Evolutionary conservation across 2,113 vertebrate genomes (phyloP).

Genomic region (Chionomys nivalis): DNA sequence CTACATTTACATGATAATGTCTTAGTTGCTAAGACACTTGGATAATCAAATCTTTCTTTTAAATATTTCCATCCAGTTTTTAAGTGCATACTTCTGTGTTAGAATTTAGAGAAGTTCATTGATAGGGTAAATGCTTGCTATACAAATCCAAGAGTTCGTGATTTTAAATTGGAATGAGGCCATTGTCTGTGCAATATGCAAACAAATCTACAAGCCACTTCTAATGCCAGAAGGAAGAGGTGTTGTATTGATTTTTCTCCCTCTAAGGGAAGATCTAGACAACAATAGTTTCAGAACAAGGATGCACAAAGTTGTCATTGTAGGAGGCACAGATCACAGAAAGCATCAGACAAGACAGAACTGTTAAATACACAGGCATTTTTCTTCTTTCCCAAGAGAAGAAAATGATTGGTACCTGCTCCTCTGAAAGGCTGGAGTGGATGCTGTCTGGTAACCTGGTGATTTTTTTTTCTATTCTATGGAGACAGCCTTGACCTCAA

Average conservation of each 20-base stretch:
- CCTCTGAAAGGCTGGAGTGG: not conserved
- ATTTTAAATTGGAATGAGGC: constrained; percentile 34
- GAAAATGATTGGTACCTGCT: not conserved
- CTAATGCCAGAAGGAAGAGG: not conserved
- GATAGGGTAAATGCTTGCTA: not conserved
- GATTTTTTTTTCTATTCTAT: not conserved
- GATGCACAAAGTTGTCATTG: not conserved
- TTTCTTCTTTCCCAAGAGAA: not conserved
- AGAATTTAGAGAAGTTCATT: constrained; percentile 46
- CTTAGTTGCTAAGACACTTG: not conserved
- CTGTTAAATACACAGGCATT: not conserved
- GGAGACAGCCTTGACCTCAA: not conserved
- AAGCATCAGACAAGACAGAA: not conserved
- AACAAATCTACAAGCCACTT: not conserved
- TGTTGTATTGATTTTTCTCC: not conserved
- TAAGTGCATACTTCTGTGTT: constrained; percentile 39
- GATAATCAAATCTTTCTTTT: constrained; percentile 46
- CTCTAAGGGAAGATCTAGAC: not conserved
- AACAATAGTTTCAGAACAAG: constrained; percentile 1
- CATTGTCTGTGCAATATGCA: constrained; percentile 13
- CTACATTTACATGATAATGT: not conserved
- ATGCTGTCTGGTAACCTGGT: not conserved
- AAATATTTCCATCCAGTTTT: constrained; percentile 19
- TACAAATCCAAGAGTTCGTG: constrained; percentile 40
- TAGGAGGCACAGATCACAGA: not conserved